Percentiles rank a stretch among this genome's conserved stretches.
Conservation (phyloP, 2,113 vertebrate genomes). For the Misgurnus mizolepis region DNA sequence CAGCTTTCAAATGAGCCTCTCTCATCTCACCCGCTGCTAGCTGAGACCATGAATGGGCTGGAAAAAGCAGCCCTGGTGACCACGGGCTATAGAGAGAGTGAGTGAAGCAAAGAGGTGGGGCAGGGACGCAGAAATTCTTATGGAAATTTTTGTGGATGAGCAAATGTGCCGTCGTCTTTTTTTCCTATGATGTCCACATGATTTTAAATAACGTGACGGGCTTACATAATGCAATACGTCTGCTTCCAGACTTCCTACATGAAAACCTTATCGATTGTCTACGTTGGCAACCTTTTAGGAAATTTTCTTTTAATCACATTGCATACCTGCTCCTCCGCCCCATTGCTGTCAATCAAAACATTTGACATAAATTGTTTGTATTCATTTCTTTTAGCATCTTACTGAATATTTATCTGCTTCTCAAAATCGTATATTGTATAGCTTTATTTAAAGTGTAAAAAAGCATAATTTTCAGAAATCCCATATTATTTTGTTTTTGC, state of each 20-base stretch:
- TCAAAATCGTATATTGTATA: no score
- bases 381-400: no score
- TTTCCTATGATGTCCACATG: neutral
- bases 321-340: no score
- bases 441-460: no score
- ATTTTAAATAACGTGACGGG: neutral
- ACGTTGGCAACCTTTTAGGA: neutral
- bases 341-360: no score
- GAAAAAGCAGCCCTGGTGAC: conserved; percentile 62
- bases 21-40: conserved; percentile 63
- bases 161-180: neutral
- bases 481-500: no score
- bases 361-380: no score
- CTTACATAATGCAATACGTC: neutral
- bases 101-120: conserved; percentile 25
- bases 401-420: no score
- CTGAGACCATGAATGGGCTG: conserved; percentile 80
- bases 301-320: no score
- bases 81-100: conserved; percentile 32
- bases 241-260: neutral
- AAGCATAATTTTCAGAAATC: no score
- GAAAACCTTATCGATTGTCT: neutral
- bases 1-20: conserved; percentile 65
- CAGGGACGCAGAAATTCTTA: neutral
- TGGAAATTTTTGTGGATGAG: neutral